Base-by-base conservation (phyloP, 1,140 invertebrate species). In the Drosophila littoralis region DNA sequence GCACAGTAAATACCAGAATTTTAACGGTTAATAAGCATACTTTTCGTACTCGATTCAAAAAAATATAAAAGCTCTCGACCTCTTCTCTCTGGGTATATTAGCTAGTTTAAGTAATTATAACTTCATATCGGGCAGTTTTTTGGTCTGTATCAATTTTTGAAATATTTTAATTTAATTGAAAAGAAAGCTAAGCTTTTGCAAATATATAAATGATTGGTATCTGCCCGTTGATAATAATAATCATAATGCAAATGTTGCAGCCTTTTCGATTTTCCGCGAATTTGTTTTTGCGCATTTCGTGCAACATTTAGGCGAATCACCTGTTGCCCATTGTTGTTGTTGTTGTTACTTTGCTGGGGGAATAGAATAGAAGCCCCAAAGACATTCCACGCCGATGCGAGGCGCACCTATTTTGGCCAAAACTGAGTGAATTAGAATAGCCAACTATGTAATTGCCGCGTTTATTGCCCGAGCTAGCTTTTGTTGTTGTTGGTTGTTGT, bases 341-440 rank as follows among this genome's bases (percentile, higher is more conserved):
- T 77, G 61, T 57, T 77, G 22, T 12, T n/a, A 12, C 10, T 28
- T 9, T 1, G 59, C 32, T 58, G 67, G 33, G 17, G 55, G 57
- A 59, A 36, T 63, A 51, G 22, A 66, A 42, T 57, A 60, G 46
- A 80, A 70, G 58, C 43, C 61, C 72, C 65, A 71, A 76, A 73
- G 43, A 58, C 59, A 84, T 79, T 79, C 72, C 75, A 68, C 15
- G 36, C 32, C 36, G 50, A 66, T 45, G 64, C 60, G 33, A 54
- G 82, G 81, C 79, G 79, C 83, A 88, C 83, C 83, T 84, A 61
- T 66, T 78, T 81, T 40, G 65, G 63, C 55, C 57, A 77, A 89
- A 80, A 84, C 75, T 88, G 77, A 89, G 83, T 88, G 74, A 83
- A 89, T 89, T 89, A 80, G 84, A 83, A 83, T 89, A 80, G 84